Base-by-base conservation (phyloP, 2,113 vertebrate species). In the Reinhardtius hippoglossoides region DNA sequence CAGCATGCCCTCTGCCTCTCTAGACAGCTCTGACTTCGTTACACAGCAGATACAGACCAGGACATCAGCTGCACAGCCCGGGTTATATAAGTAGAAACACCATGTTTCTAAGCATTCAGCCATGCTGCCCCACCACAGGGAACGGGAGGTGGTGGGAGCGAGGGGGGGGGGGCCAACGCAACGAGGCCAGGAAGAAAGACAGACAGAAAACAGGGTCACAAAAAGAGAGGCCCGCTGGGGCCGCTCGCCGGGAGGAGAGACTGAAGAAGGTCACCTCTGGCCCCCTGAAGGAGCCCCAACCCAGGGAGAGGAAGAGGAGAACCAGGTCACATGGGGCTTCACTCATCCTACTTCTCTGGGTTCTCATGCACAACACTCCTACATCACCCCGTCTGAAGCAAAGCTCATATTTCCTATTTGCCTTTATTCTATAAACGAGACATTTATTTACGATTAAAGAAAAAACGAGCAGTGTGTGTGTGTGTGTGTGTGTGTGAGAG, bases 31-130 rank as follows among this genome's bases (percentile, higher is more conserved):
- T 91, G 88, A 91, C 92, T 92, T 92, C 90, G 90, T 88, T 83
- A 86, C 78, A 85, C 80, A 73, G 83, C 89, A 79, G 87, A 92
- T 78, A 83, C 77, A 78, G 90, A 81, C 61, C 74, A 65, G 81
- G 83, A 88, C 91, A 88, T 90, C 86, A 89, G 90, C 90, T 88
- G 87, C 84, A 81, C 72, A 50, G 82, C 59, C 55, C 31, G 57
- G 76, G 88, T 94, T 94, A 94, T 83, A 90, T 93, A 92, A 95
- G 86, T 82, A 78, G 46, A 50, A 79, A 86, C 80, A 80, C 85
- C 54, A 76, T 73, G 78, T 89, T 86, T 90, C 81, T 48, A 62
- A 84, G 85, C 82, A 68, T 80, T 87, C 72, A 70, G 79, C 74
- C 26, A 56, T 31, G 60, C 66, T 82, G 82, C 84, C 76, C 65